Base-by-base conservation (phyloP, 2,797 vertebrate genomes). In the Rhyacichthys aspro region DNA sequence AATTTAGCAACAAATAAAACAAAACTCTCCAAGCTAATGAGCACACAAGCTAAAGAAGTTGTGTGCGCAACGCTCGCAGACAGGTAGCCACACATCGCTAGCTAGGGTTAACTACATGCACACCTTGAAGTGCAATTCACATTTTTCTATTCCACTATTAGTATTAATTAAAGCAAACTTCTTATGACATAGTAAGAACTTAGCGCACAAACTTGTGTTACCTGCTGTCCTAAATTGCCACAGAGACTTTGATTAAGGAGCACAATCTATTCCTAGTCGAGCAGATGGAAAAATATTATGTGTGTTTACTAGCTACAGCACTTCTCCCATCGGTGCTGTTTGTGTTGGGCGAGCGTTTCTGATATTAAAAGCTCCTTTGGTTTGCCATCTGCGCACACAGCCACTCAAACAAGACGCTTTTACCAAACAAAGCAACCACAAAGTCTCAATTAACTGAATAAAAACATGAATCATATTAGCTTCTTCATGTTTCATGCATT, bases 221-320 rank as follows among this genome's bases (percentile, higher is more conserved):
- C 3, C n/a, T n/a, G n/a, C n/a, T 11, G 32, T 10, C 5, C n/a
- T 5, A 50, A 11, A 37, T 50, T 50, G 17, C 48, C 3, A 18
- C 15, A 36, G 8, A 16, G 7, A 37, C 54, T 66, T 42, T 53
- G 15, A 68, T 43, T 34, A 54, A 79, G 58, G 48, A 57, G 46
- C 45, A 61, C 43, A 37, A 53, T 70, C 64, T 84, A 79, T 84
- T 86, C 54, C 55, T 58, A 56, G 72, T 61, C 59, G 38, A 73
- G 42, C 16, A 58, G 52, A 56, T 18, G 33, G 56, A 48, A 71
- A 43, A 76, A 64, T 63, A 64, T 53, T 33, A 60, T 50, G 54
- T 62, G 49, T 75, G 72, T 86, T 81, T 83, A 76, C 76, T 73
- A 79, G 75, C 73, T 58, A 68, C 55, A 7, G 47, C 50, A 42